phyloP scores from a whole-genome alignment of 2,113 vertebrate genomes.

The Casuarius casuarius region DNA sequence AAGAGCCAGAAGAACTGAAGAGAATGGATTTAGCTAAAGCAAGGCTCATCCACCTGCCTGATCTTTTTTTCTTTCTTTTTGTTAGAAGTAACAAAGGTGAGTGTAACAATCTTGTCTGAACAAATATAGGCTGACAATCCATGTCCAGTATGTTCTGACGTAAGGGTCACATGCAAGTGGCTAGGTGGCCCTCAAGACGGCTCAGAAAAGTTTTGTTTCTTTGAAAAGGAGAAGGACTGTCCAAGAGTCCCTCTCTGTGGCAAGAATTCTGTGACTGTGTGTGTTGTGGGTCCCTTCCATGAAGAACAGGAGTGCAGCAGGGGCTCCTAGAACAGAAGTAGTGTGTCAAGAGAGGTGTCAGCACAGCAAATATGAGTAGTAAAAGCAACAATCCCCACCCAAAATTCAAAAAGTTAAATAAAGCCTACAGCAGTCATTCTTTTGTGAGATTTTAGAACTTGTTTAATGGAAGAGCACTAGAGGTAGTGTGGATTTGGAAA shows the following conservation, averaged over 20 bases:
- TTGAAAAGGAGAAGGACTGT: background rate
- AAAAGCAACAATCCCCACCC: background rate
- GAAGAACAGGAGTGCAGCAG: background rate
- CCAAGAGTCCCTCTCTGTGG: background rate
- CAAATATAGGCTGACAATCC: background rate
- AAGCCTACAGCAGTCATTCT: background rate
- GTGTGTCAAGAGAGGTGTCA: background rate
- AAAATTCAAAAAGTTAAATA: background rate
- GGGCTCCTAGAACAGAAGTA: background rate
- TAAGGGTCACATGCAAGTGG: rapidly evolving
- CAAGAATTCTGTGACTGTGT: background rate
- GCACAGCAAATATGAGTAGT: background rate
- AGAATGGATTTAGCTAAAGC: background rate
- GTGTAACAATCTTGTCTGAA: background rate
- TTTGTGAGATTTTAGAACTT: background rate
- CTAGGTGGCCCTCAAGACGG: background rate
- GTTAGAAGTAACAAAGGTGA: background rate
- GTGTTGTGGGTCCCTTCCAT: background rate
- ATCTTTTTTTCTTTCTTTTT: background rate
- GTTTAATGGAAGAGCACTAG: background rate
- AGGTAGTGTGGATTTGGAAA: background rate
- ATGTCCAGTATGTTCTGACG: background rate
- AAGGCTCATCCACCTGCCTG: background rate
- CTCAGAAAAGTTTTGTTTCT: background rate
- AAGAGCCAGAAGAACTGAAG: background rate